Conservation (phyloP, 2,797 vertebrate species). For the Ciconia nigra region DNA sequence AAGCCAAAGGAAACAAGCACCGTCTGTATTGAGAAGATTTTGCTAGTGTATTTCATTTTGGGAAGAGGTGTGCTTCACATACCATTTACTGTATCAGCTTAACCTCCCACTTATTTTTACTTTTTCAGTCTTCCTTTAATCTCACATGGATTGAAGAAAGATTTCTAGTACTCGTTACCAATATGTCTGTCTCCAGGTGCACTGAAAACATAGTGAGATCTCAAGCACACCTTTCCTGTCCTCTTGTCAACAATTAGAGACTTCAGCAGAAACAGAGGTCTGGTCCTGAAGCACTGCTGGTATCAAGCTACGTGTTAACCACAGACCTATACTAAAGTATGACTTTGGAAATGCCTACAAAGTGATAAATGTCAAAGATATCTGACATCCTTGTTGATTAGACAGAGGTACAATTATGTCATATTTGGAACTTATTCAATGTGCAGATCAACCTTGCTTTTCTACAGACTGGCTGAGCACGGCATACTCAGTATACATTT, state of each 20-base stretch:
- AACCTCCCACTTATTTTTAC: not conserved
- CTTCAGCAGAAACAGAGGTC: not conserved
- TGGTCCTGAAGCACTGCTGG: not conserved
- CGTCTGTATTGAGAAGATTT: not conserved
- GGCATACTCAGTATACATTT: not conserved
- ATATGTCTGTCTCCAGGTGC: not conserved
- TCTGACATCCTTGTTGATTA: not conserved
- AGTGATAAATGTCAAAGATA: not conserved
- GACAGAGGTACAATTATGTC: not conserved
- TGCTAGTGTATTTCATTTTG: not conserved
- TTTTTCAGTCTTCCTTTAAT: not conserved
- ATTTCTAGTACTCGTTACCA: not conserved
- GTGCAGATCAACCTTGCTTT: not conserved
- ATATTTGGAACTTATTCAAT: not conserved
- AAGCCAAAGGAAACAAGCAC: constrained; percentile 14
- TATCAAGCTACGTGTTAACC: not conserved
- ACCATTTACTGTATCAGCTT: not conserved
- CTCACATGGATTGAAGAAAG: not conserved
- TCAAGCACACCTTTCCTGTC: not conserved
- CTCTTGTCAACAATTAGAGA: not conserved
- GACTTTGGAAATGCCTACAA: not conserved
- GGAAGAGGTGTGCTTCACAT: not conserved
- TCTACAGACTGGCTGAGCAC: not conserved
- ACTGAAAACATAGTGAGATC: not conserved
- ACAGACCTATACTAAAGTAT: not conserved